phyloP scores from a whole-genome alignment of 2,888 invertebrate genomes.

The Pemphredon lugubris region DNA sequence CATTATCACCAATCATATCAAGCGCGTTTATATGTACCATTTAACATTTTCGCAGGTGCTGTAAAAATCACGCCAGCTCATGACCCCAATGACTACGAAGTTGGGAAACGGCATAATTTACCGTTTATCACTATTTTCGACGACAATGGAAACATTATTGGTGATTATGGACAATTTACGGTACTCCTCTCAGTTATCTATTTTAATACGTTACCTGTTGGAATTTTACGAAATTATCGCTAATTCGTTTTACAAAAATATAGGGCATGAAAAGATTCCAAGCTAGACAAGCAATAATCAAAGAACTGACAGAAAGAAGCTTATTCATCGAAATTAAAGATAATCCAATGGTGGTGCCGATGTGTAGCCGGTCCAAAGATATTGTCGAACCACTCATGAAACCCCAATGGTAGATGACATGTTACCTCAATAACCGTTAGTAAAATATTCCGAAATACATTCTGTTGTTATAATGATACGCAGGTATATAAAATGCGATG shows the following conservation, averaged over 20 bases:
- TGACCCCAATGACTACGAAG: constrained; percentile 98
- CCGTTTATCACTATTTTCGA: constrained; percentile 94
- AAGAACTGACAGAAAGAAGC: constrained; percentile 87
- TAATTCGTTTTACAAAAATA: not conserved
- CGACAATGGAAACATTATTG: constrained; percentile 93
- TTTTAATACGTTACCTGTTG: not conserved
- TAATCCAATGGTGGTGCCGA: constrained; percentile 98
- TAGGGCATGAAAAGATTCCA: constrained; percentile 95
- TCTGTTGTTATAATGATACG: too few species aligned
- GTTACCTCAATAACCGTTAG: too few species aligned
- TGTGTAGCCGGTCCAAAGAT: constrained; percentile 98
- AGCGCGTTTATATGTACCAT: not conserved
- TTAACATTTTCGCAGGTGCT: constrained; percentile 85
- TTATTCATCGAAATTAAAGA: constrained; percentile 91
- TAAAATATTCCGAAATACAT: too few species aligned
- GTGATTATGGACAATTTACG: constrained; percentile 89
- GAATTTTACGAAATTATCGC: not conserved
- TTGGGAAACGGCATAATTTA: constrained; percentile 93
- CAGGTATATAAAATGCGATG: constrained; percentile 92
- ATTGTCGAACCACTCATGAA: constrained; percentile 97
- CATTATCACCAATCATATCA: not conserved
- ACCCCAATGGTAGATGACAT: constrained; percentile 99
- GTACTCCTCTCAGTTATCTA: constrained; percentile 80
- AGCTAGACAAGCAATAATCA: constrained; percentile 91
- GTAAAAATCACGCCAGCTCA: constrained; percentile 99